Evolutionary conservation across 2,888 invertebrate genomes (phyloP).

Genomic region (Tetragnatha montana): DNA sequence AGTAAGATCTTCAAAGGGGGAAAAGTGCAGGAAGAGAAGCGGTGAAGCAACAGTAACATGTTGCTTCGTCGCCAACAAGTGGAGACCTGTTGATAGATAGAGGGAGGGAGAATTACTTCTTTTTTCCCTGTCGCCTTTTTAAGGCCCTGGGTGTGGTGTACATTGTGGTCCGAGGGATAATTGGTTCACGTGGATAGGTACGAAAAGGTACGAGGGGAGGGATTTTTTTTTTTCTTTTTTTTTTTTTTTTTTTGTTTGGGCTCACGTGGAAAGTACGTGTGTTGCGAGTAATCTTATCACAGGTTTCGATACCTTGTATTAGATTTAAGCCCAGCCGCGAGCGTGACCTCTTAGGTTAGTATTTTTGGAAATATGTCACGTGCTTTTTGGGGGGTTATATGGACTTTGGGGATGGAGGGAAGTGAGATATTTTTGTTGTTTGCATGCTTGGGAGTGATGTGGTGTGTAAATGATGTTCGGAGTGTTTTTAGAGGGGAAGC

Average conservation of each 20-base stretch:
- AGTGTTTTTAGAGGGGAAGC: too few species aligned
- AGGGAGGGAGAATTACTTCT: constrained; percentile 21
- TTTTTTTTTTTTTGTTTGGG: background rate
- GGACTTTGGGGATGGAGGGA: too few species aligned
- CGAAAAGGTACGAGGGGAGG: background rate
- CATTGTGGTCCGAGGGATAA: constrained; percentile 57
- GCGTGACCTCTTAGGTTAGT: constrained; percentile 29
- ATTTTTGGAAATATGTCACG: background rate
- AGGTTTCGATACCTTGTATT: constrained; percentile 41
- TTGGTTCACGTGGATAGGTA: constrained; percentile 52
- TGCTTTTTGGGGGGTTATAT: background rate
- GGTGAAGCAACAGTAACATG: constrained; percentile 67
- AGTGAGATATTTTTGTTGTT: background rate
- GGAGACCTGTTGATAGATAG: constrained; percentile 66
- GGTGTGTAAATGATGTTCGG: too few species aligned
- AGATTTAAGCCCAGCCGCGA: constrained; percentile 16
- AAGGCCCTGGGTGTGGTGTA: constrained; percentile 52
- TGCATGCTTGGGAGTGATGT: background rate
- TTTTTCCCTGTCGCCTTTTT: constrained; percentile 48
- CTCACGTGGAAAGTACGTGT: constrained; percentile 8
- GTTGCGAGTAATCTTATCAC: constrained; percentile 29
- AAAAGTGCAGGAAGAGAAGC: background rate
- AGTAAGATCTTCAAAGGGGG: background rate
- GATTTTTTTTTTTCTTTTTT: background rate
- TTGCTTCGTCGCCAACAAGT: constrained; percentile 67